phyloP scores from a whole-genome alignment of 1,140 invertebrate species.

The Cyclargus thomasi region DNA sequence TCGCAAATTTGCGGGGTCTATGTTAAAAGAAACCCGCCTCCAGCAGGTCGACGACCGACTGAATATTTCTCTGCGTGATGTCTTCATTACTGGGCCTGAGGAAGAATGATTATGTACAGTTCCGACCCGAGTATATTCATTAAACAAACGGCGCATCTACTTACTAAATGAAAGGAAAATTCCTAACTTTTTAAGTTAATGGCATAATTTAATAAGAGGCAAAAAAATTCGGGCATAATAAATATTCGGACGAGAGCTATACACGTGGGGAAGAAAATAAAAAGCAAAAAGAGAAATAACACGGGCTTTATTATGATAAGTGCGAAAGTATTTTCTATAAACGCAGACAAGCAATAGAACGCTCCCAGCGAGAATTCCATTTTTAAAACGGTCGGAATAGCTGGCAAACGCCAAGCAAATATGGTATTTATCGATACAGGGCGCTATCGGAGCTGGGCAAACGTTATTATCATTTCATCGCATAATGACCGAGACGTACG shows the following conservation, averaged over 20 bases:
- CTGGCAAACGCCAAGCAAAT: not conserved
- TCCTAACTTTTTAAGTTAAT: not conserved
- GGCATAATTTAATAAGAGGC: not conserved
- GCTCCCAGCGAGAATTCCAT: not conserved
- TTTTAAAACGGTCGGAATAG: slow-evolving; percentile 16
- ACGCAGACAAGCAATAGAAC: not conserved
- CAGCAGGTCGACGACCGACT: slow-evolving; percentile 38
- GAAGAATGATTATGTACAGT: not conserved
- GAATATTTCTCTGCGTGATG: slow-evolving; percentile 26
- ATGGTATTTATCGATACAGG: slow-evolving; percentile 14
- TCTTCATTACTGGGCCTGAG: slow-evolving; percentile 18
- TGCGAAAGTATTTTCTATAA: not conserved
- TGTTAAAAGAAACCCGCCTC: slow-evolving; percentile 38
- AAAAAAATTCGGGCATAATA: not conserved
- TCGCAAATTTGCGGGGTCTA: slow-evolving; percentile 36
- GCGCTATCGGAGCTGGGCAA: slow-evolving; percentile 28
- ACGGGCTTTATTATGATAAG: not conserved
- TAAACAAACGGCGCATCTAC: slow-evolving; percentile 7
- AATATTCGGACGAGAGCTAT: not conserved
- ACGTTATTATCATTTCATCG: slow-evolving; percentile 38
- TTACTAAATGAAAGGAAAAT: slow-evolving; percentile 11
- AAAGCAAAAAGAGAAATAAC: not conserved
- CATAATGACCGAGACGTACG: slow-evolving; percentile 33
- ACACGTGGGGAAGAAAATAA: not conserved
- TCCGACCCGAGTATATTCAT: not conserved